Evolutionary conservation across 1,140 invertebrate species (phyloP).

Genomic region (Calephelis virginiensis): DNA sequence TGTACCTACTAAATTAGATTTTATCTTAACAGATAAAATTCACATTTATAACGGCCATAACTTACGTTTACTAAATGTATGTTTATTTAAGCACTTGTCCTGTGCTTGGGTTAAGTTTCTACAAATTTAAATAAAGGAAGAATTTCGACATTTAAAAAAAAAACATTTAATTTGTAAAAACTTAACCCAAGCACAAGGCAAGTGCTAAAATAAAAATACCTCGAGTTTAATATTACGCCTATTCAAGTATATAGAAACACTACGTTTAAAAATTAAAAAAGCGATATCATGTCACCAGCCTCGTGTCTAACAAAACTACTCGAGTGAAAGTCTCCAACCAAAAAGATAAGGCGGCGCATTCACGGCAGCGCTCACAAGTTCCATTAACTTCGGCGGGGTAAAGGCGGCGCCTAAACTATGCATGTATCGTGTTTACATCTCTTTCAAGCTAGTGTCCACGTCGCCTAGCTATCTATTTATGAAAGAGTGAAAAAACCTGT

Average conservation of each 20-base stretch:
- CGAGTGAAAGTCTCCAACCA: conserved; percentile 33
- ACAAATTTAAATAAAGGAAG: no score
- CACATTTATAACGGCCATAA: no score
- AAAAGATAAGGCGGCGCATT: conserved; percentile 56
- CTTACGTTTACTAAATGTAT: no score
- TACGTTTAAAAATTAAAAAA: conserved; percentile 1
- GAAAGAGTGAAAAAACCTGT: conserved; percentile 15
- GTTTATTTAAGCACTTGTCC: no score
- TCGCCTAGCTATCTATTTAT: conserved; percentile 15
- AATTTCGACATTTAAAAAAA: no score
- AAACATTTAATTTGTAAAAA: no score
- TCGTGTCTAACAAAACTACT: conserved; percentile 24
- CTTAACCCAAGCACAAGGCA: no score
- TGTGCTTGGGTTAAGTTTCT: no score
- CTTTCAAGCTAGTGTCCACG: conserved; percentile 51
- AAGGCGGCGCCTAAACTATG: conserved; percentile 58
- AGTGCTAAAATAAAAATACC: no score
- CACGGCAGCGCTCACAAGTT: conserved; percentile 47
- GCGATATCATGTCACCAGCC: conserved; percentile 19
- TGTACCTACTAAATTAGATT: no score
- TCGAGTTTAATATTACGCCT: no score
- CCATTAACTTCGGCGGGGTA: conserved; percentile 70
- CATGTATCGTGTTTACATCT: conserved; percentile 72
- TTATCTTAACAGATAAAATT: no score
- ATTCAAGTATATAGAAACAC: not conserved